Evolutionary conservation across 1,140 invertebrate species (phyloP).

Genomic region (Spodoptera frugiperda): DNA sequence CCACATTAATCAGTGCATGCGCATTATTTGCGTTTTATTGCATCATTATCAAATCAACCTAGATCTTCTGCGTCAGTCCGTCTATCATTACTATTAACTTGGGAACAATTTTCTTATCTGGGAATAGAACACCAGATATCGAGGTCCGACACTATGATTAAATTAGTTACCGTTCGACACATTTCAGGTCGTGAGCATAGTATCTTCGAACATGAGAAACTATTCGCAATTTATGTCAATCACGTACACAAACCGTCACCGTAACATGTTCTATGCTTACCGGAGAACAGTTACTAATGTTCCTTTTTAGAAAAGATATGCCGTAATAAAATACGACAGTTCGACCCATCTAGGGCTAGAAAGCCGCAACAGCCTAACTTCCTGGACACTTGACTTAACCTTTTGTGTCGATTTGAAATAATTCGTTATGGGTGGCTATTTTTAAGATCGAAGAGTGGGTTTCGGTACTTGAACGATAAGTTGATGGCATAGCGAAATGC

Average conservation of each 20-base stretch:
- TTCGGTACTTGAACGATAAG: conserved; percentile 17
- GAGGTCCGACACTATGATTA: conserved; percentile 11
- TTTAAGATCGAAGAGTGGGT: conserved; percentile 22
- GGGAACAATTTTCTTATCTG: conserved; percentile 9
- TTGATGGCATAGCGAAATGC: conserved; percentile 62
- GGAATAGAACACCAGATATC: conserved; percentile 1
- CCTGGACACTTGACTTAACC: conserved; percentile 28
- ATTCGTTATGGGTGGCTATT: conserved; percentile 27
- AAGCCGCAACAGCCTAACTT: conserved; percentile 28
- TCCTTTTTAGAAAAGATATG: conserved; percentile 43
- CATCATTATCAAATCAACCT: not conserved
- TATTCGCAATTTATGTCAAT: conserved; percentile 41
- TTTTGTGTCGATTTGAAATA: conserved; percentile 29
- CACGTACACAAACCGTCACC: conserved; percentile 36
- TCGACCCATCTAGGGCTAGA: conserved; percentile 30
- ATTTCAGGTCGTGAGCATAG: conserved; percentile 31
- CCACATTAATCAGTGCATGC: no score
- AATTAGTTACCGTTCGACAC: conserved; percentile 38
- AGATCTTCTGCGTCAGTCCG: not conserved
- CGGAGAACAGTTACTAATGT: conserved; percentile 25
- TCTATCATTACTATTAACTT: not conserved
- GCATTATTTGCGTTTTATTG: not conserved
- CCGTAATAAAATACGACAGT: conserved; percentile 37
- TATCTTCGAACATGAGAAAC: conserved; percentile 22
- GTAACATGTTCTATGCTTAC: conserved; percentile 38